These are phyloP conservation scores for Hirudo medicinalis DNA, from an alignment of 1,140 invertebrate genomes.

Conservation along the genomic window DNA sequence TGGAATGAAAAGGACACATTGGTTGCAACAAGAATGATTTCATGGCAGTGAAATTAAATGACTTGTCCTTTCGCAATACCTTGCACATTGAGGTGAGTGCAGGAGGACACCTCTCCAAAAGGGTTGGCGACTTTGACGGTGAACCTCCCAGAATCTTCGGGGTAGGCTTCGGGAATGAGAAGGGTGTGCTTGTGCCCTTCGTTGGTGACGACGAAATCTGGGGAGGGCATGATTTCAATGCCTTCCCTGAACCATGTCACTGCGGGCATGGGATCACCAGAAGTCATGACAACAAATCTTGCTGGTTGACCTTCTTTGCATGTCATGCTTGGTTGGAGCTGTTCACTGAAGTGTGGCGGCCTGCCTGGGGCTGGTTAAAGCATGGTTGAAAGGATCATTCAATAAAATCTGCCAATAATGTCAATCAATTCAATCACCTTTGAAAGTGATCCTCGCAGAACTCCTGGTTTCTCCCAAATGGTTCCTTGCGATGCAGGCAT, in stretches of 20 bases:
- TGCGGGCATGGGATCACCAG: conserved; percentile 41
- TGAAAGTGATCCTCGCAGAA: conserved; percentile 24
- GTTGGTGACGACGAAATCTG: conserved; percentile 40
- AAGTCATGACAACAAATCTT: conserved; percentile 40
- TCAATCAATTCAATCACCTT: conserved; percentile 14
- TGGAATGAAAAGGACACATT: no score
- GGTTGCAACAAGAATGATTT: no score
- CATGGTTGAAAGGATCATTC: not conserved
- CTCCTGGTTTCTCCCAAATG: conserved; percentile 20
- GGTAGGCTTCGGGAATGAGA: conserved; percentile 40
- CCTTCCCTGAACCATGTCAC: conserved; percentile 46
- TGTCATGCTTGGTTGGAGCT: conserved; percentile 34
- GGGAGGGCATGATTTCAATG: conserved; percentile 34
- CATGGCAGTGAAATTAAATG: no score
- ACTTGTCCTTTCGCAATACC: conserved; percentile 25
- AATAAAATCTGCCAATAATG: not conserved
- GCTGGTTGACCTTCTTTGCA: conserved; percentile 41
- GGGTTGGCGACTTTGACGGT: conserved; percentile 41
- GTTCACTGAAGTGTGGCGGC: conserved; percentile 42
- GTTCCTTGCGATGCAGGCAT: conserved; percentile 38
- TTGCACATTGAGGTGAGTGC: conserved; percentile 35
- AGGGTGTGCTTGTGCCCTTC: conserved; percentile 39
- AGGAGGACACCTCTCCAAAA: conserved; percentile 34
- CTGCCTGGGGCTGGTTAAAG: conserved; percentile 37
- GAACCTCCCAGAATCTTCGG: conserved; percentile 51